Evolutionary conservation across 2,113 vertebrate species (phyloP), one percentile per base, ranked within the genome.

Genomic region (Microtus oregoni): DNA sequence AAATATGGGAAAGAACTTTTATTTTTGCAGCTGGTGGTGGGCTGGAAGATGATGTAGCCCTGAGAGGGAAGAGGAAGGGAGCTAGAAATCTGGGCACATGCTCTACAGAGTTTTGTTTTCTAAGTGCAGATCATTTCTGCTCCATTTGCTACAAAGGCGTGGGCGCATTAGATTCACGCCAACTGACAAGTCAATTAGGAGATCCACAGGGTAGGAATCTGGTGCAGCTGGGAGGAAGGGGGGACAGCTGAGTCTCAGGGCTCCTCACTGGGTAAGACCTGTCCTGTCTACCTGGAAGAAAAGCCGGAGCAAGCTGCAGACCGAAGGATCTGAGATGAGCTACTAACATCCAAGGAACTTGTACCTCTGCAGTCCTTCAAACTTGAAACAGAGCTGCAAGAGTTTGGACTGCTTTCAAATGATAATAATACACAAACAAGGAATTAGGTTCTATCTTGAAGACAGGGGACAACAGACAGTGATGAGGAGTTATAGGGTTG

Each of bases 1-100:
- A 96, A 97, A 91, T 92, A 76, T 72, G 65, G 89, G 88, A 96
- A 86, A 97, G 93, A 97, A 92, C 41, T 97, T 97, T 96, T 96
- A 97, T 97, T 98, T 97, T 97, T 44, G 83, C 97, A 97, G 97
- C 97, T 97, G 97, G 95, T 92, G 91, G 93, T 94, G 93, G 75
- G 93, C 90, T 96, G 92, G 89, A 93, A 86, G 96, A 96, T 94
- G 97, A 97, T 88, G 95, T 91, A 79, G 93, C 86, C 87, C 1
- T 85, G 89, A 88, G 78, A 96, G 88, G 11, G 32, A 92, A 94
- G 94, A 97, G 94, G 95, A 97, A 97, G 96, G 94, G 90, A 96
- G 91, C 70, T 91, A 83, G 58, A 90, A 97, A 92, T 95, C 78
- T 95, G 95, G 94, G 77, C 95, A 95, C 72, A 94, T 41, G 91